A percentile compares a stretch with the other conserved stretches of the same genome.
phyloP scores from a whole-genome alignment of 2,797 vertebrate genomes.

The Garrulus glandarius region DNA sequence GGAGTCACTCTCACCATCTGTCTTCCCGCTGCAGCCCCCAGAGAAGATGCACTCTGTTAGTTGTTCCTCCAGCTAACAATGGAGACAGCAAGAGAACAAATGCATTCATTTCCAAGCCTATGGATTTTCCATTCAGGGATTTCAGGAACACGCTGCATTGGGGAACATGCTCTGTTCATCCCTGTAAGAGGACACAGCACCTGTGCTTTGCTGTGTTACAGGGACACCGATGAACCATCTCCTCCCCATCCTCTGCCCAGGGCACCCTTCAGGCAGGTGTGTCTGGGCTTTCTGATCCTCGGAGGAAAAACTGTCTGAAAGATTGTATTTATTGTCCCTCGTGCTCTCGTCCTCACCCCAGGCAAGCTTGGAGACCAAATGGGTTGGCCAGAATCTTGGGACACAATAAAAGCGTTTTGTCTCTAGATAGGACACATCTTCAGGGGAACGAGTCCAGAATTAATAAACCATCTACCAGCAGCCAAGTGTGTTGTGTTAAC shows the following conservation, averaged over 20 bases:
- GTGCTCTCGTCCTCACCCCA: fast-evolving
- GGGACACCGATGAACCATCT: fast-evolving
- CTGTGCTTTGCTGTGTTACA: not conserved
- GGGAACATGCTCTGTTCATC: not conserved
- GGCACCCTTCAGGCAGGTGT: not conserved
- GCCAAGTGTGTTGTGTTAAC: not conserved
- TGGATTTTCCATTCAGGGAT: conserved; percentile 31
- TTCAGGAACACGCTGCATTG: fast-evolving
- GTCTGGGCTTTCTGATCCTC: not conserved
- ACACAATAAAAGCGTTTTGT: not conserved
- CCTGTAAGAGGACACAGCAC: not conserved
- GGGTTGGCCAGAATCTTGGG: not conserved
- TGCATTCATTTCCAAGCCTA: not conserved
- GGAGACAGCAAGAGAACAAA: not conserved
- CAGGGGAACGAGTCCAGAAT: not conserved
- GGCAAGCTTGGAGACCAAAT: not conserved
- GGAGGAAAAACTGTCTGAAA: not conserved
- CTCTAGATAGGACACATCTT: not conserved
- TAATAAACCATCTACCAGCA: not conserved
- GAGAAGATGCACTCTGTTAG: not conserved
- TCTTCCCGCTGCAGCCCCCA: not conserved
- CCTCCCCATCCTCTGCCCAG: not conserved
- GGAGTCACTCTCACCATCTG: conserved; percentile 27
- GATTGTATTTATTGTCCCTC: not conserved
- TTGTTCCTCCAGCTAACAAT: not conserved